Evolutionary conservation across 2,797 vertebrate genomes (phyloP).

Genomic region (Hydrolagus colliei): DNA sequence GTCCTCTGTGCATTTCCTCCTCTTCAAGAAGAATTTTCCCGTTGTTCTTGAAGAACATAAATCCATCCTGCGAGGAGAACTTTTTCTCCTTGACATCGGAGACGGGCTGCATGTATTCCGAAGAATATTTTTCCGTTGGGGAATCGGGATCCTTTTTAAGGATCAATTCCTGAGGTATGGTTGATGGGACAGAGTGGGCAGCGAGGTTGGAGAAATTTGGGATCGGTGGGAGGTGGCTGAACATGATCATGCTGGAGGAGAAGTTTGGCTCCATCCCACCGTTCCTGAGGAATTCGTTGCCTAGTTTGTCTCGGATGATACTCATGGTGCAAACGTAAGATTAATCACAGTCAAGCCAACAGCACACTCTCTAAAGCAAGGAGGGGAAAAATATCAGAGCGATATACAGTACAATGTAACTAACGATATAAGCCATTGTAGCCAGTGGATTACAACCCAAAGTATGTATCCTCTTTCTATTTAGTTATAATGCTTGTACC

Average conservation of each 20-base stretch:
- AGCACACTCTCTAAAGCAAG: constrained; percentile 50
- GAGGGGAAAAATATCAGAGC: constrained; percentile 6
- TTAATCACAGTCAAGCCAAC: constrained; percentile 51
- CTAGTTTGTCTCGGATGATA: constrained; percentile 81
- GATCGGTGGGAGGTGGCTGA: constrained; percentile 94
- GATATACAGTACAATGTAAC: neutral
- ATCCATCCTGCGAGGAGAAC: constrained; percentile 70
- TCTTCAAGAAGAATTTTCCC: constrained; percentile 11
- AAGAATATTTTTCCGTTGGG: constrained; percentile 45
- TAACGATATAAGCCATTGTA: neutral
- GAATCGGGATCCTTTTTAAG: constrained; percentile 92
- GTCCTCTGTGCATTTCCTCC: constrained; percentile 24
- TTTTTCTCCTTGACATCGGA: constrained; percentile 91
- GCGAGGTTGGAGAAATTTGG: constrained; percentile 88
- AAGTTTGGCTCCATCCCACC: constrained; percentile 89
- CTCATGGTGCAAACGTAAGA: constrained; percentile 58
- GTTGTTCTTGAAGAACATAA: constrained; percentile 28
- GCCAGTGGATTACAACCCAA: neutral
- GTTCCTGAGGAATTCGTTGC: constrained; percentile 83
- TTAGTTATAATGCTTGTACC: neutral
- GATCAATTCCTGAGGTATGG: constrained; percentile 84
- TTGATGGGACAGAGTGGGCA: constrained; percentile 69
- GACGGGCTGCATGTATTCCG: constrained; percentile 67
- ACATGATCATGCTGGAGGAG: constrained; percentile 88
- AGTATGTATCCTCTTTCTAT: neutral